phyloP scores from a whole-genome alignment of 2,113 vertebrate genomes.

The Planiliza haematocheilus region DNA sequence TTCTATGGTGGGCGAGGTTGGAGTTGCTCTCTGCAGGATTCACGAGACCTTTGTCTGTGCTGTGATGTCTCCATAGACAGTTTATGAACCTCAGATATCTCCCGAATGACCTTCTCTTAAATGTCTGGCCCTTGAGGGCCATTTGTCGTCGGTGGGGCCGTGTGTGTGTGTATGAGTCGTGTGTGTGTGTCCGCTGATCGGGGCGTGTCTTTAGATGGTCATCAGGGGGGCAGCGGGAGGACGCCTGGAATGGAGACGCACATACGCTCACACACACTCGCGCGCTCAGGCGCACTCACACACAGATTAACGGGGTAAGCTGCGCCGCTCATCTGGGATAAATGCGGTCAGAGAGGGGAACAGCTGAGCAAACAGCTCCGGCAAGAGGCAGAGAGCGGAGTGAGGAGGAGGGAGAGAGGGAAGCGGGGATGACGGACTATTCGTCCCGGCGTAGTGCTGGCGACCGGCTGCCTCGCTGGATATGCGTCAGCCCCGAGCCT shows the following conservation, averaged over 20 bases:
- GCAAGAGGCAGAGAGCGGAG: constrained; percentile 66
- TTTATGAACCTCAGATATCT: constrained; percentile 13
- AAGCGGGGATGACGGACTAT: constrained; percentile 70
- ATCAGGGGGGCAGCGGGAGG: constrained; percentile 61
- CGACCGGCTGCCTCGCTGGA: constrained; percentile 76
- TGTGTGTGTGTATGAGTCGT: constrained; percentile 22
- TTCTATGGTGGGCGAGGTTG: not conserved
- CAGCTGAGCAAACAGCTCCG: constrained; percentile 78
- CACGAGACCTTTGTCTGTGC: constrained; percentile 24
- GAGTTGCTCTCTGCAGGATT: not conserved
- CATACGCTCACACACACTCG: constrained; percentile 37
- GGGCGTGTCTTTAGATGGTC: constrained; percentile 70
- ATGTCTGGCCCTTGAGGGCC: not conserved
- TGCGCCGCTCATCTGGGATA: constrained; percentile 78
- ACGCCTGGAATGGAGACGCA: constrained; percentile 46
- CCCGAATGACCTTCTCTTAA: constrained; percentile 44
- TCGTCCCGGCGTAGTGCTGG: constrained; percentile 58
- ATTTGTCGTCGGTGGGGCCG: constrained; percentile 12
- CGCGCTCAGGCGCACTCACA: constrained; percentile 37
- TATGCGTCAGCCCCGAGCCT: constrained; percentile 69
- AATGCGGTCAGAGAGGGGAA: constrained; percentile 75
- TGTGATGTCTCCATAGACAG: constrained; percentile 6
- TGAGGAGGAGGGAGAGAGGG: constrained; percentile 47
- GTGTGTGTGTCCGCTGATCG: constrained; percentile 17
- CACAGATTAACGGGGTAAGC: constrained; percentile 78